Conservation (phyloP, 2,113 vertebrate species). For the Sciurus niger region DNA sequence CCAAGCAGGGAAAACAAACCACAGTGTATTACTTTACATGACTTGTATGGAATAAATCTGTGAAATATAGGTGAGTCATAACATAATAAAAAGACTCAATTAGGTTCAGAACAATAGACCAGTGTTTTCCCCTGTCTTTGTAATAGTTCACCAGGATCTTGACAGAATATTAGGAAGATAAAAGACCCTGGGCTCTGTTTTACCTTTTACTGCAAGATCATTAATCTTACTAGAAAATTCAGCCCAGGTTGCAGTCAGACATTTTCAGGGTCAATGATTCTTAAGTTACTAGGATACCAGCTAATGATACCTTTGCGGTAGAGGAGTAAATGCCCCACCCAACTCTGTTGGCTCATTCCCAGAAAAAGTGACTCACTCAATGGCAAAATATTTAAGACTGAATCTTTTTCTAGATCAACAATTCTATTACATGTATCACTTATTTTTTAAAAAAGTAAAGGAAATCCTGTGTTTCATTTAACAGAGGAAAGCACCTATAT, state of each 20-base stretch:
- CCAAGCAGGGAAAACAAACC: constrained; percentile 36
- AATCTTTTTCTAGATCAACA: neutral
- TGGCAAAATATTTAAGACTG: constrained; percentile 47
- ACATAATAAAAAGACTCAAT: constrained; percentile 17
- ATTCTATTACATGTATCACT: neutral
- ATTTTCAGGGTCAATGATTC: constrained; percentile 62
- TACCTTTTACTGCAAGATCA: constrained; percentile 37
- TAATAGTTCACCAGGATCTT: constrained; percentile 42
- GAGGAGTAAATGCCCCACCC: neutral
- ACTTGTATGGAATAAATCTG: constrained; percentile 20
- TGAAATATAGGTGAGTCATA: constrained; percentile 59
- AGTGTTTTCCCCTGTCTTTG: constrained; percentile 61
- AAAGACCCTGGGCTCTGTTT: neutral
- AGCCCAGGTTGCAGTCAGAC: neutral
- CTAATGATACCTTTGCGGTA: constrained; percentile 46
- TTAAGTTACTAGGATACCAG: constrained; percentile 52
- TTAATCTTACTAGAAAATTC: constrained; percentile 67
- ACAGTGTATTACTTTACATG: neutral
- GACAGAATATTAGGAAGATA: neutral
- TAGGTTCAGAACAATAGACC: constrained; percentile 21
- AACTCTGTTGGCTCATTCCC: neutral
- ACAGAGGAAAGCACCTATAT: neutral
- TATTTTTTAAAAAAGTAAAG: neutral
- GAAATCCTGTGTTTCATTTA: constrained; percentile 28
- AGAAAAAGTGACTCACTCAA: neutral